phyloP scores from a whole-genome alignment of 2,888 invertebrate species.

The Andrena marginata region DNA sequence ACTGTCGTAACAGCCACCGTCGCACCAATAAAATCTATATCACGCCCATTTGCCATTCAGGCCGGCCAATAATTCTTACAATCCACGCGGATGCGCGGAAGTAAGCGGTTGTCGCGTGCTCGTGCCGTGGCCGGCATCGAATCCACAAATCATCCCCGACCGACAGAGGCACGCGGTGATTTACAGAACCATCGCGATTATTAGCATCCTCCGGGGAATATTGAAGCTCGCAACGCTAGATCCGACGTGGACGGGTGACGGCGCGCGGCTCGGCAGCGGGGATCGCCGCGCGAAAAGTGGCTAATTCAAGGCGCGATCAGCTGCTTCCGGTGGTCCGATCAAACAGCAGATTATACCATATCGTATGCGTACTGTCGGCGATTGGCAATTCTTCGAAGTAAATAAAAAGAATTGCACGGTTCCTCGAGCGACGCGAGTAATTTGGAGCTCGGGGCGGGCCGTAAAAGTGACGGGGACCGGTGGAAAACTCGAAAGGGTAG shows the following conservation, averaged over 20 bases:
- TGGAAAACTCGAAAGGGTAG: slow-evolving; percentile 1
- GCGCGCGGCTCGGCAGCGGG: neutral
- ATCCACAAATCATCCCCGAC: slow-evolving; percentile 67
- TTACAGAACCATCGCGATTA: slow-evolving; percentile 65
- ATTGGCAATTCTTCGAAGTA: too few species aligned
- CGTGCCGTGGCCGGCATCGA: slow-evolving; percentile 47
- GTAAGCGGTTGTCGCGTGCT: slow-evolving; percentile 69
- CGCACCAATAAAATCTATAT: slow-evolving; percentile 67
- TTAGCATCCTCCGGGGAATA: slow-evolving; percentile 57
- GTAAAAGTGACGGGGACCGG: neutral
- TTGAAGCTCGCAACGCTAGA: slow-evolving; percentile 35
- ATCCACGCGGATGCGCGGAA: slow-evolving; percentile 66
- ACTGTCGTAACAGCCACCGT: slow-evolving; percentile 43
- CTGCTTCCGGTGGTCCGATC: too few species aligned
- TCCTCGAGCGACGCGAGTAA: slow-evolving; percentile 3
- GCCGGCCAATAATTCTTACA: slow-evolving; percentile 70
- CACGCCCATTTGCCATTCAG: slow-evolving; percentile 68
- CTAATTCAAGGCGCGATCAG: neutral
- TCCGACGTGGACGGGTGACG: slow-evolving; percentile 1
- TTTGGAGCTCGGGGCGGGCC: slow-evolving; percentile 1
- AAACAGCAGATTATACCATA: too few species aligned
- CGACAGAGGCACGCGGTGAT: slow-evolving; percentile 45
- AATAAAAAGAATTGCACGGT: neutral
- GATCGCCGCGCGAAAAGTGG: slow-evolving; percentile 9
- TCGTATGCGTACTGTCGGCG: too few species aligned